phyloP scores from a whole-genome alignment of 1,140 invertebrate genomes.

The Philaenus spumarius region DNA sequence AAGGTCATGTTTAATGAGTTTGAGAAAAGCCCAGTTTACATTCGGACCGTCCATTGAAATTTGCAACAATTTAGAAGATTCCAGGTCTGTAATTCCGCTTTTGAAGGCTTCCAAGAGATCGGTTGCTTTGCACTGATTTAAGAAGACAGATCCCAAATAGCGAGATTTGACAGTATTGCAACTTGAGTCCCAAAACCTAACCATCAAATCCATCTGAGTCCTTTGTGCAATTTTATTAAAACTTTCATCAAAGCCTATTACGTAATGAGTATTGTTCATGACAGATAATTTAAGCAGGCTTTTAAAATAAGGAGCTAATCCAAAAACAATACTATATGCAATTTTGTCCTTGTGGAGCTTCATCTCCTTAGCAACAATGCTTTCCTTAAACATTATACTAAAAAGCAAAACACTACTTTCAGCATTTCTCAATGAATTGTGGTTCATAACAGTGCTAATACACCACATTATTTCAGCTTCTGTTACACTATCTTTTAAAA shows the following conservation, averaged over 20 bases:
- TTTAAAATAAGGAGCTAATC: too few relatives aligned
- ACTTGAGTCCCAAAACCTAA: not conserved
- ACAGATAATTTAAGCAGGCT: too few relatives aligned
- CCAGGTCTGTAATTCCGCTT: not conserved
- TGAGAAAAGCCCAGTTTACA: not conserved
- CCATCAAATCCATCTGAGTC: not conserved
- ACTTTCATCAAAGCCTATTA: not conserved
- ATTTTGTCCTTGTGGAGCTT: too few relatives aligned
- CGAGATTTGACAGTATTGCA: not conserved
- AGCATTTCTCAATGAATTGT: too few relatives aligned
- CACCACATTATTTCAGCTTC: too few relatives aligned
- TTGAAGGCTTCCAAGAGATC: not conserved
- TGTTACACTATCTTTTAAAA: too few relatives aligned
- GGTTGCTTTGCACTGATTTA: not conserved
- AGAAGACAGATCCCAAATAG: not conserved
- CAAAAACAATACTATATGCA: too few relatives aligned
- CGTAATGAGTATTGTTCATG: not conserved
- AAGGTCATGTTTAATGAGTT: too few relatives aligned
- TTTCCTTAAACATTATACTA: too few relatives aligned
- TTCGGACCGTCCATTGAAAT: slow-evolving; percentile 11
- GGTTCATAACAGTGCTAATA: too few relatives aligned
- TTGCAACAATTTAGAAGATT: not conserved
- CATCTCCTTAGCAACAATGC: too few relatives aligned
- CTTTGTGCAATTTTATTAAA: not conserved
- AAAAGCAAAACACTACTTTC: too few relatives aligned